These are phyloP conservation scores for Uropetala carovei DNA, from an alignment of 2,888 invertebrate genomes.

Conservation along the genomic window DNA sequence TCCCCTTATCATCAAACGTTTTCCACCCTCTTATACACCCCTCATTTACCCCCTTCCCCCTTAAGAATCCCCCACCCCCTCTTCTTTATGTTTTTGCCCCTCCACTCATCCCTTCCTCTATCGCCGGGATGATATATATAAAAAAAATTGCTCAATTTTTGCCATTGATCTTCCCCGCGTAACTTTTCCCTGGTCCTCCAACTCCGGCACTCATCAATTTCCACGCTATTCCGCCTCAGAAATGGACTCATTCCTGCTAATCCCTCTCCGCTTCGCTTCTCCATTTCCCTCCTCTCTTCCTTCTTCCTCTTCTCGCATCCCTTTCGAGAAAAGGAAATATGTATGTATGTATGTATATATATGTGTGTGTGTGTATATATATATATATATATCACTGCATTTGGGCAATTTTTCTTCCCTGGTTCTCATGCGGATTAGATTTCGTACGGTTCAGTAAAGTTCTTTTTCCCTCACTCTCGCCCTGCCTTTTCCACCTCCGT, in stretches of 20 bases:
- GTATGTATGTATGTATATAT: background rate
- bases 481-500: slow-evolving; percentile 31
- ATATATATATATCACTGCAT: background rate
- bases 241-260: background rate
- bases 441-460: background rate
- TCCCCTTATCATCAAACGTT: no score
- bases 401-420: background rate
- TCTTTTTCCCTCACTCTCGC: background rate
- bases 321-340: no score
- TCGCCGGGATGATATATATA: background rate
- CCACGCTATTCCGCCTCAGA: background rate
- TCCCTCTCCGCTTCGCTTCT: background rate
- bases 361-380: background rate
- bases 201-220: background rate
- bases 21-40: no score
- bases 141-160: background rate
- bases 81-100: background rate
- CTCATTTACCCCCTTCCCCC: background rate
- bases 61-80: no score
- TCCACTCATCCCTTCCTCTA: background rate
- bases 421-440: slow-evolving; percentile 33
- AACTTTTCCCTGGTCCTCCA: background rate
- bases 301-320: background rate
- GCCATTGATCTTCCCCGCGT: background rate
- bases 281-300: background rate